Evolutionary conservation across 2,888 invertebrate species (phyloP).

Genomic region (Formica aserva): DNA sequence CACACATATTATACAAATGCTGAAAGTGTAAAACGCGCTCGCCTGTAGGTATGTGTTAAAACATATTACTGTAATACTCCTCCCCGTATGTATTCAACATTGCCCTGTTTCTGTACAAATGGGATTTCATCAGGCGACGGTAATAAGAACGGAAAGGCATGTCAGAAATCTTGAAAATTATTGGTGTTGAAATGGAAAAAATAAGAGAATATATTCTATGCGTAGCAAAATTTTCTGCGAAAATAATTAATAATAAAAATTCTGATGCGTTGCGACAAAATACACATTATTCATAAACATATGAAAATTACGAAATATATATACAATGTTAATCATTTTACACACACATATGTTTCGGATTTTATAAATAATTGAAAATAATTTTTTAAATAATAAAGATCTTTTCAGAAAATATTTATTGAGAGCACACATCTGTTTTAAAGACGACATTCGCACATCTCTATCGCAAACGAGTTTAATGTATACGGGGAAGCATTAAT

Average conservation of each 20-base stretch:
- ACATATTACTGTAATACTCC: conserved; percentile 72
- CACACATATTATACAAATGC: conserved; percentile 61
- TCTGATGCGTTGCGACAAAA: not conserved
- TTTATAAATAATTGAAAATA: not conserved
- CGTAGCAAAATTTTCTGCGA: not conserved
- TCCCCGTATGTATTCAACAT: conserved; percentile 55
- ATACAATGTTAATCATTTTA: not conserved
- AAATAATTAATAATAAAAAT: conserved; percentile 1
- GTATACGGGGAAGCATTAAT: not conserved
- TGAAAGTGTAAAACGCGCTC: conserved; percentile 60
- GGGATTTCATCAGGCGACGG: conserved; percentile 74
- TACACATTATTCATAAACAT: not conserved
- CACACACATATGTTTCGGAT: not conserved
- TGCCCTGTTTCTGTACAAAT: conserved; percentile 67
- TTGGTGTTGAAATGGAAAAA: conserved; percentile 55
- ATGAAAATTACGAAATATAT: not conserved
- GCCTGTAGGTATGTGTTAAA: conserved; percentile 64
- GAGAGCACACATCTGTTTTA: not conserved
- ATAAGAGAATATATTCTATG: conserved; percentile 5
- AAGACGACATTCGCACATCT: not conserved
- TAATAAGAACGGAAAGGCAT: conserved; percentile 63
- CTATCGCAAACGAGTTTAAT: not conserved
- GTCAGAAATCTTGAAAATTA: conserved; percentile 63
- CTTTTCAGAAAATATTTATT: not conserved
- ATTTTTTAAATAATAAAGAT: not conserved